Evolutionary conservation across 2,113 vertebrate genomes (phyloP).

Genomic region (Mesoclemmys tuberculata): DNA sequence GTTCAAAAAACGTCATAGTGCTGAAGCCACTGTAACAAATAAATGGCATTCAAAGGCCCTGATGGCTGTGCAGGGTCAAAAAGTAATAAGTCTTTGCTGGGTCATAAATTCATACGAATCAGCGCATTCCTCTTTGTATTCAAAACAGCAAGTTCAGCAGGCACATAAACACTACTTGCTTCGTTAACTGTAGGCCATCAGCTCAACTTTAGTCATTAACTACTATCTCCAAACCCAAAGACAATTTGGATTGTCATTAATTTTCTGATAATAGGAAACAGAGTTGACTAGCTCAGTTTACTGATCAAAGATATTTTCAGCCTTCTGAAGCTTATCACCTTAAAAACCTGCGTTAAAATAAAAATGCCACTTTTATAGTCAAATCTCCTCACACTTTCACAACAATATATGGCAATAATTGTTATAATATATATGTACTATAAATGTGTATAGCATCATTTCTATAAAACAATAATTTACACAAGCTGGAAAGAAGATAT

Average conservation of each 20-base stretch:
- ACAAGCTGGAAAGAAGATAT: not conserved
- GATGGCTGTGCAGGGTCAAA: not conserved
- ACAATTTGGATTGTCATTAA: not conserved
- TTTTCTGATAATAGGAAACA: not conserved
- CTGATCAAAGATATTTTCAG: not conserved
- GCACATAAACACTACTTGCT: not conserved
- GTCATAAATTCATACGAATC: not conserved
- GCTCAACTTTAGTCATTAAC: not conserved
- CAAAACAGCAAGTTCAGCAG: not conserved
- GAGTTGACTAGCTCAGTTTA: not conserved
- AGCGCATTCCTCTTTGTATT: not conserved
- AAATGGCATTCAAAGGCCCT: not conserved
- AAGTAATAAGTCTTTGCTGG: not conserved
- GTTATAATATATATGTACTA: not conserved
- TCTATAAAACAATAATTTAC: not conserved
- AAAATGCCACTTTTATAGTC: not conserved
- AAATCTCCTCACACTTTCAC: not conserved
- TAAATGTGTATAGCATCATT: not conserved
- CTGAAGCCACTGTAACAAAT: not conserved
- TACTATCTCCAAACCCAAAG: not conserved
- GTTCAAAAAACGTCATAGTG: not conserved
- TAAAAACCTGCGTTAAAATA: not conserved
- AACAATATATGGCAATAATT: not conserved
- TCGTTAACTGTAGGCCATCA: not conserved
- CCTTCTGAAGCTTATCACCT: not conserved